phyloP scores from a whole-genome alignment of 2,113 vertebrate species.

The Columba janthina region DNA sequence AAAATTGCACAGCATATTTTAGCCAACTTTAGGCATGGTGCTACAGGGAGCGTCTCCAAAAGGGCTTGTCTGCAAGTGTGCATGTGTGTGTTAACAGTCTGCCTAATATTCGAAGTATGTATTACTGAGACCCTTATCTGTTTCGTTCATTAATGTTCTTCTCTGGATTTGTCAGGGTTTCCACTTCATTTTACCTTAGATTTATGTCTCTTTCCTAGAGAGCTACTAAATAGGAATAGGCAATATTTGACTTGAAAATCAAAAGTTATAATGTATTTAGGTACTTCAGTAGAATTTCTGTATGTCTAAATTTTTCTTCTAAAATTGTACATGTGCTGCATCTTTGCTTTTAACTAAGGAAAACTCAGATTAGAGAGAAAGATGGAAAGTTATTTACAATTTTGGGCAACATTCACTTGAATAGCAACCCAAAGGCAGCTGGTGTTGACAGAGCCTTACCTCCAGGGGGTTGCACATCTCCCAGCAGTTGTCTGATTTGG shows the following conservation, averaged over 20 bases:
- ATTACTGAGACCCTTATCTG: neutral
- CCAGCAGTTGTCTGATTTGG: slow-evolving; percentile 66
- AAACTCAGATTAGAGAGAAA: neutral
- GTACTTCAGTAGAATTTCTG: neutral
- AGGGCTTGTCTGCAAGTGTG: neutral
- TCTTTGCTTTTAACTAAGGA: neutral
- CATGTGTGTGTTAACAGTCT: neutral
- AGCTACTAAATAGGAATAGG: neutral
- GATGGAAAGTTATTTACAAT: neutral
- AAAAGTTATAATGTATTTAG: neutral
- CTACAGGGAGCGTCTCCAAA: neutral
- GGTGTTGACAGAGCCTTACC: slow-evolving; percentile 46
- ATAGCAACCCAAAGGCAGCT: neutral
- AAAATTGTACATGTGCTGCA: neutral
- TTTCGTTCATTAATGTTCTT: neutral
- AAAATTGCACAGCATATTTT: neutral
- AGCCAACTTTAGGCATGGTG: neutral
- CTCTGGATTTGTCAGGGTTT: neutral
- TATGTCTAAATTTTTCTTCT: neutral
- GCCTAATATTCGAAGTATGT: neutral
- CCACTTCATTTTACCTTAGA: neutral
- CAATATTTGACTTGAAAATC: neutral
- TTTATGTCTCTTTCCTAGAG: neutral
- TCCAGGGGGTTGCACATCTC: neutral
- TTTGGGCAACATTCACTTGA: neutral